Evolutionary conservation across 2,797 vertebrate genomes (phyloP), one percentile per base, ranked within the genome.

Genomic region (Falco biarmicus): DNA sequence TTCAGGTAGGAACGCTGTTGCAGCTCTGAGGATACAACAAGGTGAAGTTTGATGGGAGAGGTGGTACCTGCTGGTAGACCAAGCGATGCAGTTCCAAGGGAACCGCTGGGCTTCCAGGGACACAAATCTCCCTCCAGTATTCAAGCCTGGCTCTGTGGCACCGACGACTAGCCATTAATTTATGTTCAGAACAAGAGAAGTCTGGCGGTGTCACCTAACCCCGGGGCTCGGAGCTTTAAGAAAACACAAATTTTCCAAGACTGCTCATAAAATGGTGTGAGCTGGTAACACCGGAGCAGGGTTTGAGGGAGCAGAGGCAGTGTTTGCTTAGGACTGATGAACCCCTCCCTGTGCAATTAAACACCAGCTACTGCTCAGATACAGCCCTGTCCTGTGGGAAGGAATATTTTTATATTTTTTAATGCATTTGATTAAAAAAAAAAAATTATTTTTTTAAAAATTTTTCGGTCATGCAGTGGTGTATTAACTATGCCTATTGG

Each of bases 291-390:
- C 7, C 1, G 11, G 50, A 47, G 5, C 24, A 4, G 37, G 53
- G 22, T 19, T n/a, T 56, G 59, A 11, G 15, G 43, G 53, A 82
- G 14, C 3, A 2, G 43, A 47, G 39, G 29, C 60, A 73, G 54
- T 29, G n/a, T 10, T 61, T 69, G 50, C 28, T 41, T 5, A 29
- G 59, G 8, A 64, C 68, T 41, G 56, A 15, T 29, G 41, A 53
- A 15, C 48, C 45, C 59, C 28, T 9, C 63, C 25, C 0, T 0
- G 1, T 7, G 29, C 3, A 3, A 32, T 9, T 10, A 31, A 61
- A 34, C 32, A 75, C 1, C 53, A 71, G 45, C 4, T 47, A 4
- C n/a, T 21, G 43, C 53, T 66, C 53, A 78, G 43, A 39, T 9
- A 10, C 32, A 56, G 31, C 75, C 53, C 63, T 13, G 41, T 25